These are phyloP conservation scores for Diarsia brunnea DNA, from an alignment of 2,888 invertebrate genomes.

Conservation along the genomic window DNA sequence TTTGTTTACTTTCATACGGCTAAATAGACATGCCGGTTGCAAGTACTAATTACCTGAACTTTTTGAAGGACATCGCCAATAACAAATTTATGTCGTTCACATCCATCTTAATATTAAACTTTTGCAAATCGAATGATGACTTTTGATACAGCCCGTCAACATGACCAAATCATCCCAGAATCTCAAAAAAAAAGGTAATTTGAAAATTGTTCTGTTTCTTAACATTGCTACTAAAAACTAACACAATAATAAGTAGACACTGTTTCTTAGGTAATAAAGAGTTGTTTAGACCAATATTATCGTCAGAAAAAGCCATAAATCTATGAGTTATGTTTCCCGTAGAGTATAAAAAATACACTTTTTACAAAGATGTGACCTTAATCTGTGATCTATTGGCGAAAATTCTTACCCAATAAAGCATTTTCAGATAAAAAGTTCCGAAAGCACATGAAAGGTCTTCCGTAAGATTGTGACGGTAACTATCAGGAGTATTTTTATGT, in stretches of 20 bases:
- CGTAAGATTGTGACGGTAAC: conserved; percentile 16
- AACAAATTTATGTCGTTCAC: no score
- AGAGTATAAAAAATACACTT: conserved; percentile 20
- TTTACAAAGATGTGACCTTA: conserved; percentile 23
- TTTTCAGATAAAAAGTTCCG: conserved; percentile 22
- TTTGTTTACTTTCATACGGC: no score
- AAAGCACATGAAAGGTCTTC: conserved; percentile 18
- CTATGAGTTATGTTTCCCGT: conserved; percentile 43
- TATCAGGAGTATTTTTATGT: not conserved
- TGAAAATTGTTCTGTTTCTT: no score
- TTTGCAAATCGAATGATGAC: no score
- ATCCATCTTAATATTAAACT: no score
- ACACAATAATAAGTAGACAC: no score
- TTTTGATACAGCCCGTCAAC: not conserved
- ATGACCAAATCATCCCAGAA: not conserved
- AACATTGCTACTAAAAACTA: no score
- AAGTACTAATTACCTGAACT: no score
- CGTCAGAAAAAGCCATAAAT: conserved; percentile 34
- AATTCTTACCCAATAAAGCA: conserved; percentile 35
- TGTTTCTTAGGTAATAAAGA: not conserved
- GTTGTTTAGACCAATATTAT: conserved; percentile 26
- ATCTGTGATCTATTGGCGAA: conserved; percentile 25
- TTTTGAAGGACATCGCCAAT: no score
- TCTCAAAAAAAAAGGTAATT: no score
- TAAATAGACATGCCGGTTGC: no score